Conservation (phyloP, 1,140 invertebrate genomes). For the Temnothorax curvispinosus region DNA sequence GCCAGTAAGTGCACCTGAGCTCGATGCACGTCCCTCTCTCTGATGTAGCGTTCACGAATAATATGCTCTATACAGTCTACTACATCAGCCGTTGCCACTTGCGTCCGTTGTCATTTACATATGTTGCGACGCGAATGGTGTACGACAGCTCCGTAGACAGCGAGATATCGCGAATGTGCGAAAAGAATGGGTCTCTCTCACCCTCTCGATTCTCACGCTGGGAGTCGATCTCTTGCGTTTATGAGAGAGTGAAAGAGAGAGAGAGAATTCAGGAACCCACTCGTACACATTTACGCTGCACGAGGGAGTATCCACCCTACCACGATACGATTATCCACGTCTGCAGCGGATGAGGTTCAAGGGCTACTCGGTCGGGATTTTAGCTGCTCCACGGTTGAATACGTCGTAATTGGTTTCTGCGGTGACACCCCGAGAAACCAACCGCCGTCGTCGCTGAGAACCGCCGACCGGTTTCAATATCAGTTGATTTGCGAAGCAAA, state of each 20-base stretch:
- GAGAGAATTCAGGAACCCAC: constrained; percentile 64
- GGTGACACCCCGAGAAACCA: constrained; percentile 55
- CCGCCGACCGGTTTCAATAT: constrained; percentile 51
- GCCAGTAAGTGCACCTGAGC: constrained; percentile 62
- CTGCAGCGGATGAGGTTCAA: constrained; percentile 77
- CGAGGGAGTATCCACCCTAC: neutral
- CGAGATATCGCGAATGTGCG: constrained; percentile 49
- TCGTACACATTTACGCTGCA: constrained; percentile 65
- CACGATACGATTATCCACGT: constrained; percentile 73
- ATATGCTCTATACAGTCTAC: constrained; percentile 23
- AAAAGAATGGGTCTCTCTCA: constrained; percentile 55
- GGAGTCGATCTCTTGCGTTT: neutral
- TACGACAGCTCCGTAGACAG: constrained; percentile 65
- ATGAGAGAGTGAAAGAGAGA: neutral
- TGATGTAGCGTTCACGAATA: constrained; percentile 46
- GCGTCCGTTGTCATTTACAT: constrained; percentile 67
- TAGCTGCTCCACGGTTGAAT: constrained; percentile 75
- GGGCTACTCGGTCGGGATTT: constrained; percentile 77
- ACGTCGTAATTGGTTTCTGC: constrained; percentile 77
- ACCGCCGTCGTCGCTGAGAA: constrained; percentile 14
- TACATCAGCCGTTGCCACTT: constrained; percentile 34
- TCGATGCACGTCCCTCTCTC: constrained; percentile 10
- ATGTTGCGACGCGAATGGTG: constrained; percentile 53
- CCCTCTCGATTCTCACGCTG: neutral
- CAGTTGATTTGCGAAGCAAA: constrained; percentile 56